These are phyloP conservation scores for Idaea aversata DNA, from an alignment of 2,888 invertebrate species.

Conservation along the genomic window DNA sequence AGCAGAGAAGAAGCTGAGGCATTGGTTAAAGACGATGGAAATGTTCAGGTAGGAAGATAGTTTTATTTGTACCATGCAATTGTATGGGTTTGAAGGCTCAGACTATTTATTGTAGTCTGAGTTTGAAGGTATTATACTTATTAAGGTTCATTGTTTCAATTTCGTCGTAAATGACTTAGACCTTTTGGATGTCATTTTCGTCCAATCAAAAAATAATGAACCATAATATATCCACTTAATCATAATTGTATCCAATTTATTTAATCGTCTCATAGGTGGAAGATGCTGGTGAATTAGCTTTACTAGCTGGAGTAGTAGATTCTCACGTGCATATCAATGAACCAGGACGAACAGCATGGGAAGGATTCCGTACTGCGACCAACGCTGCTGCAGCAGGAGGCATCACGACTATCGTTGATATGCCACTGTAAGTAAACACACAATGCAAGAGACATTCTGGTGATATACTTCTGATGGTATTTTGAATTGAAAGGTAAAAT, in stretches of 20 bases:
- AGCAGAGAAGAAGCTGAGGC: constrained; percentile 67
- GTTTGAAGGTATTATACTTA: background rate
- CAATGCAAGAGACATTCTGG: background rate
- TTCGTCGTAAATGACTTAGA: background rate
- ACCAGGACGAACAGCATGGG: constrained; percentile 86
- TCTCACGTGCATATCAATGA: constrained; percentile 88
- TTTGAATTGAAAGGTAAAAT: constrained; percentile 3
- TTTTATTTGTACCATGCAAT: background rate
- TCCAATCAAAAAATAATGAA: background rate
- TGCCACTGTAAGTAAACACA: constrained; percentile 81
- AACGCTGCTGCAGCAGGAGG: constrained; percentile 87
- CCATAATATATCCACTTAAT: constrained; percentile 5
- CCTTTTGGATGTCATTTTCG: background rate
- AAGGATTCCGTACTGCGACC: constrained; percentile 85
- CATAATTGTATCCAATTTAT: background rate
- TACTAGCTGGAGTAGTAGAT: constrained; percentile 87
- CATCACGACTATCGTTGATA: constrained; percentile 85
- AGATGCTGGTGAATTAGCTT: constrained; percentile 58
- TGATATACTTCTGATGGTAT: background rate
- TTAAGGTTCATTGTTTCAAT: background rate
- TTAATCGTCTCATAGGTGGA: constrained; percentile 33
- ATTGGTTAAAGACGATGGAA: constrained; percentile 64
- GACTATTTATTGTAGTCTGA: too few relatives aligned
- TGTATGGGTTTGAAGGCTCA: too few relatives aligned
- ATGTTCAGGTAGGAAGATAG: constrained; percentile 66